phyloP scores from a whole-genome alignment of 2,888 invertebrate species.

The Willowsia nigromaculata region DNA sequence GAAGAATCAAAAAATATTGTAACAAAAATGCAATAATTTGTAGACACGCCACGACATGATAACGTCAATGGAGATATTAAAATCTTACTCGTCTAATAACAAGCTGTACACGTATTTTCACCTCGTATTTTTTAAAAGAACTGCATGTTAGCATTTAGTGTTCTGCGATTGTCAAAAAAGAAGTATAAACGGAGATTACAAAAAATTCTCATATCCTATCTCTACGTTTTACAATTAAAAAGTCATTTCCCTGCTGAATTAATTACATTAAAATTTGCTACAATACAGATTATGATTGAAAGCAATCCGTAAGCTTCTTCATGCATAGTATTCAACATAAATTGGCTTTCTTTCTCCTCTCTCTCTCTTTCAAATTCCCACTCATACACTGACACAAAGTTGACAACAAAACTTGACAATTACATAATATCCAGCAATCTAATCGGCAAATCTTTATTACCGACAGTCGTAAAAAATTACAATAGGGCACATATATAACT shows the following conservation, averaged over 20 bases:
- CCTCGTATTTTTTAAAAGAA: background rate
- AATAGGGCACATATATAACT: constrained; percentile 11
- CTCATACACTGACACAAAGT: constrained; percentile 6
- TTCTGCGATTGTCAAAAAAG: constrained; percentile 37
- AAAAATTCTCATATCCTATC: background rate
- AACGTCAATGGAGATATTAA: background rate
- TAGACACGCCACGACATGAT: constrained; percentile 13
- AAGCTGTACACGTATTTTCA: background rate
- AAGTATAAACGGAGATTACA: constrained; percentile 7
- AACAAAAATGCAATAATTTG: constrained; percentile 33
- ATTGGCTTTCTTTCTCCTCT: background rate
- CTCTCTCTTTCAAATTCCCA: background rate
- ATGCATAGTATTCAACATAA: background rate
- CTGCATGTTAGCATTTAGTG: background rate
- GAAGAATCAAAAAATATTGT: constrained; percentile 19
- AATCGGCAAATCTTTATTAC: background rate
- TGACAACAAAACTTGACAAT: constrained; percentile 9
- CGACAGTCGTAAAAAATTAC: constrained; percentile 9
- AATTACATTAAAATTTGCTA: background rate
- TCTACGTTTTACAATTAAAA: constrained; percentile 23
- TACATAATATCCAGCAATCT: background rate
- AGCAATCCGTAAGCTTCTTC: background rate
- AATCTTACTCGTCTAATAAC: background rate
- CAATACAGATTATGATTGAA: background rate
- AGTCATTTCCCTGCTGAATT: constrained; percentile 41